Conservation (phyloP, 2,888 invertebrate genomes). For the Didymodactylos carnosus region DNA sequence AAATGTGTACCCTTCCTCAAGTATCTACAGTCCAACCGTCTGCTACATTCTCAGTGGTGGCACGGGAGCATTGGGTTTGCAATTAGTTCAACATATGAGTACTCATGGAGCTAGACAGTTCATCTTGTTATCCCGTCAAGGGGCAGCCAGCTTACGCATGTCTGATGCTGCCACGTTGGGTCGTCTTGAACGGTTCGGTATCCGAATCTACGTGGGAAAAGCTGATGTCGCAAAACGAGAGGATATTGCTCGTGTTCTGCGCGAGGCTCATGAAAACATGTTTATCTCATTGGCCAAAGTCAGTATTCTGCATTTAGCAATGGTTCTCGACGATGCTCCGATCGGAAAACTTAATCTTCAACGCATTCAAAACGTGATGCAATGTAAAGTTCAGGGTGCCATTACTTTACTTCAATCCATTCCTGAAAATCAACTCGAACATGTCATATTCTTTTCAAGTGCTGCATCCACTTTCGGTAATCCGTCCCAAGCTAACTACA, state of each 20-base stretch:
- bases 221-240: conserved; percentile 1
- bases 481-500: not conserved
- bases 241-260: not conserved
- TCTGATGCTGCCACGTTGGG: not conserved
- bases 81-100: conserved; percentile 4
- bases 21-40: not conserved
- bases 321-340: not conserved
- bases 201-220: not conserved
- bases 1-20: not conserved
- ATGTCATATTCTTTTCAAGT: not conserved
- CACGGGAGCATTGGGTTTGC: not conserved
- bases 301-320: not conserved
- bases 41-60: conserved; percentile 3
- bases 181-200: not conserved
- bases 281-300: not conserved
- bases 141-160: not conserved
- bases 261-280: not conserved
- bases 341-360: not conserved
- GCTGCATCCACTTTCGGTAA: not conserved
- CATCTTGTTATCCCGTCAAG: not conserved
- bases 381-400: not conserved
- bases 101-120: conserved; percentile 2
- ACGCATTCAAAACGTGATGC: not conserved
- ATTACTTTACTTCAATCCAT: not conserved
- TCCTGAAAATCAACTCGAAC: not conserved